A percentile compares a stretch with the other conserved stretches of the same genome.
phyloP scores from a whole-genome alignment of 1,140 invertebrate genomes.

The Leptinotarsa lineolata region DNA sequence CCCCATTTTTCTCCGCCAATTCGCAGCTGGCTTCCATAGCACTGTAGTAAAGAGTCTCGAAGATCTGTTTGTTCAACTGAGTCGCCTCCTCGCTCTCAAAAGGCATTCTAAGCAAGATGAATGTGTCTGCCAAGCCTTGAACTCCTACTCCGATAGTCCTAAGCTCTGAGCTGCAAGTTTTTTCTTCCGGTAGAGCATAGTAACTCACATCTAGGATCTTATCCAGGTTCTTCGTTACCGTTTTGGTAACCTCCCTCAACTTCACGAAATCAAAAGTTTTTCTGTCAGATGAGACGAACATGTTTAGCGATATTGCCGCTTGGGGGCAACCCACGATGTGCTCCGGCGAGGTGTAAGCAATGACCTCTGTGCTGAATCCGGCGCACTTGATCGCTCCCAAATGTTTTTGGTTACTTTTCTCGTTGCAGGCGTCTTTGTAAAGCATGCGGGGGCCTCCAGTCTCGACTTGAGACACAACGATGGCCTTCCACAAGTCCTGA shows the following conservation, averaged over 20 bases:
- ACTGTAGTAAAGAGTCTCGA: constrained; percentile 97
- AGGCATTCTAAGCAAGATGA: constrained; percentile 91
- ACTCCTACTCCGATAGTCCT: constrained; percentile 96
- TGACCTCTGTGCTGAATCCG: constrained; percentile 97
- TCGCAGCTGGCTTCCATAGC: constrained; percentile 96
- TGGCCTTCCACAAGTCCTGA: constrained; percentile 90
- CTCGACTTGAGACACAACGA: constrained; percentile 95
- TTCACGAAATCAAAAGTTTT: constrained; percentile 89
- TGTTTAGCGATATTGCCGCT: constrained; percentile 96
- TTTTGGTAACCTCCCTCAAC: constrained; percentile 79
- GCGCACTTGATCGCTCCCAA: constrained; percentile 98
- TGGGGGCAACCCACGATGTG: constrained; percentile 99
- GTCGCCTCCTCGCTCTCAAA: constrained; percentile 87
- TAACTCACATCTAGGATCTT: constrained; percentile 97
- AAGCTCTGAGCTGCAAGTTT: constrained; percentile 87
- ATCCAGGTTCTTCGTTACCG: constrained; percentile 91
- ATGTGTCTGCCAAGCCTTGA: constrained; percentile 85
- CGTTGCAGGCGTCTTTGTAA: constrained; percentile 97
- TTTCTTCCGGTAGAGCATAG: constrained; percentile 91
- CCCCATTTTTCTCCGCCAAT: constrained; percentile 83
- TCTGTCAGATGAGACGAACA: constrained; percentile 81
- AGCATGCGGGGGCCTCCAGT: constrained; percentile 98
- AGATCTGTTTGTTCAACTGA: constrained; percentile 91
- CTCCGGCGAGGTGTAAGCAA: constrained; percentile 89
- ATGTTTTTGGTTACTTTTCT: constrained; percentile 98